A percentile compares a stretch with the other conserved stretches of the same genome.
Conservation (phyloP, 1,140 invertebrate genomes). For the Philaenus spumarius region DNA sequence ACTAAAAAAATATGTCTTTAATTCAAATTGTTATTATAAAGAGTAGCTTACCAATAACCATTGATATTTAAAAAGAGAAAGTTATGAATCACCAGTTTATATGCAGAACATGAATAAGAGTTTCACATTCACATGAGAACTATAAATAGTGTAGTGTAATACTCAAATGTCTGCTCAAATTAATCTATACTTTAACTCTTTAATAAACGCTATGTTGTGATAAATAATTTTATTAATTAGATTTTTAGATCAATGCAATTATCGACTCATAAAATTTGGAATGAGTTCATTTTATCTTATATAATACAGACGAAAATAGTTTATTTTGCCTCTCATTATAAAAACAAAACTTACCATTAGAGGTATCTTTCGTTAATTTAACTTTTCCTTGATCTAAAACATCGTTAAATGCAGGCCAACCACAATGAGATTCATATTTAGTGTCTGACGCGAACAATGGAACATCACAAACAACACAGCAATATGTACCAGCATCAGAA, state of each 20-base stretch:
- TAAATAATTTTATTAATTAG: too few species aligned
- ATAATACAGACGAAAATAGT: not conserved
- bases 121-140: too few species aligned
- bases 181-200: too few species aligned
- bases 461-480: slow-evolving; percentile 87
- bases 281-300: not conserved
- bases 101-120: too few species aligned
- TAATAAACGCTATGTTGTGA: too few species aligned
- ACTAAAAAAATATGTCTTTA: too few species aligned
- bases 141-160: too few species aligned
- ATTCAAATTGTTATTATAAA: too few species aligned
- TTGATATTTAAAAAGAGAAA: too few species aligned
- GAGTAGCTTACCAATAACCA: too few species aligned
- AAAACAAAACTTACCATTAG: slow-evolving; percentile 62
- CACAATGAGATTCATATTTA: slow-evolving; percentile 93
- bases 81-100: too few species aligned
- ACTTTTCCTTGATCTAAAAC: slow-evolving; percentile 83
- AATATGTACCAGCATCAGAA: slow-evolving; percentile 80
- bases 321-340: not conserved
- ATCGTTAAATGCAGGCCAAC: slow-evolving; percentile 98
- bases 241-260: not conserved
- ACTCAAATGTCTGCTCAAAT: too few species aligned
- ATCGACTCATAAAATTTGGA: not conserved
- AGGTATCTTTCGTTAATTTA: slow-evolving; percentile 78
- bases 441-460: slow-evolving; percentile 85